Conservation (phyloP, 2,797 vertebrate species). For the Cetoscarus ocellatus region DNA sequence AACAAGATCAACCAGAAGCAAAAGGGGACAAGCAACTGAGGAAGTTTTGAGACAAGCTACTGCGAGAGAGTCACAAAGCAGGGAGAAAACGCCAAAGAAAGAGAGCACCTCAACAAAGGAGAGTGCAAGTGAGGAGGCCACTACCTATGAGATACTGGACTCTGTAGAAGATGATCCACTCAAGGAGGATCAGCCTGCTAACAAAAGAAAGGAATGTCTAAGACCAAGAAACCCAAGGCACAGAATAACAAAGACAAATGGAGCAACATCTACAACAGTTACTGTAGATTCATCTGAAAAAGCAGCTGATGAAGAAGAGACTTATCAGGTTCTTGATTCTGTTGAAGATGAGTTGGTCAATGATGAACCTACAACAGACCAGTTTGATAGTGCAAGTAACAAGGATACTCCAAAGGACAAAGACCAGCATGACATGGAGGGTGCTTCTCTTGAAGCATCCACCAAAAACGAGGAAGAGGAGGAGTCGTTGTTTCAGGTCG, state of each 20-base stretch:
- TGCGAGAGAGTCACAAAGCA: conserved; percentile 14
- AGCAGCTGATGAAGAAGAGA: conserved; percentile 14
- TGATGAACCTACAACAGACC: background rate
- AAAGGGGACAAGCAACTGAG: no score
- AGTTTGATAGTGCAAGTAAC: background rate
- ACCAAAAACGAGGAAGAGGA: conserved; percentile 31
- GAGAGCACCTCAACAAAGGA: background rate
- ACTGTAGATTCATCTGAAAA: background rate
- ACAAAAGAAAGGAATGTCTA: conserved; percentile 24
- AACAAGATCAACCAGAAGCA: conserved; percentile 46
- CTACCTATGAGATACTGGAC: conserved; percentile 9
- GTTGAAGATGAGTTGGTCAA: conserved; percentile 40
- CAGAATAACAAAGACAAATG: background rate
- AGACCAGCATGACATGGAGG: background rate
- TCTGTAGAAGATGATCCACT: conserved; percentile 27
- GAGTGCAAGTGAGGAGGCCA: conserved; percentile 8
- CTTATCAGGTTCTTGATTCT: conserved; percentile 60
- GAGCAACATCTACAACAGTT: background rate
- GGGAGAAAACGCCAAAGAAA: conserved; percentile 7
- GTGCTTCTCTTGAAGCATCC: background rate
- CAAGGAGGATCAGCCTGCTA: background rate
- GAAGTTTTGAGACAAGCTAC: no score
- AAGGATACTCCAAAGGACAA: background rate
- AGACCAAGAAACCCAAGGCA: conserved; percentile 42
- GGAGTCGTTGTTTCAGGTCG: conserved; percentile 54